Evolutionary conservation across 2,797 vertebrate species (phyloP), one percentile per base, ranked within the genome.

Genomic region (Selene dorsalis): DNA sequence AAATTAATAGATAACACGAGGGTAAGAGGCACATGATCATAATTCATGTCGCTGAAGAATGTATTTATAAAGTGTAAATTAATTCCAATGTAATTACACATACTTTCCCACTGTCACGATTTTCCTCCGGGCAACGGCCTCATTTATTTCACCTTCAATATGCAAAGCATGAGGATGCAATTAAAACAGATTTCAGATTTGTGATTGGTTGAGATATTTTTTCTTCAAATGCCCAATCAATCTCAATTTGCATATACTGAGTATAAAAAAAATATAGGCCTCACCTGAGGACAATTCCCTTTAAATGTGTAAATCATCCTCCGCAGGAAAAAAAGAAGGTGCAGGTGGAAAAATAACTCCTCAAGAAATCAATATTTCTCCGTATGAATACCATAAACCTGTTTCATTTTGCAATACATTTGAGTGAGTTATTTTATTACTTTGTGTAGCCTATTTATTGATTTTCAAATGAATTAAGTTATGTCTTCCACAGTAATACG

Each of bases 231-330:
- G 57, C 61, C 52, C 35, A 60, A 52, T 84, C 41, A 52, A 84
- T 82, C 7, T 62, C 10, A 57, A 26, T 84, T 74, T 79, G 43
- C 59, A 76, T 73, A 76, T 73, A 56, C 53, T 63, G 24, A 56
- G 1, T 24, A 20, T 16, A 32, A 28, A 38, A 41, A n/a, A n/a
- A 50, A 58, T 41, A 14, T 2, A 16, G 14, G 45, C 39, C n/a
- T 32, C 20, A 64, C 9, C 41, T 41, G 7, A 65, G 26, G 59
- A 74, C 50, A 59, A 56, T 35, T 8, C 13, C 18, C 6, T 41
- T 17, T 26, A 30, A 7, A 14, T 63, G 4, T 24, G 18, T 16
- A 59, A 65, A 65, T 60, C 22, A 30, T 16, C 14, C 32, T 32
- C 0, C 16, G 16, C 20, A 3, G 45, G 4, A 4, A 41, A 61